These are phyloP conservation scores for Amphiprion ocellaris DNA, from an alignment of 2,113 vertebrate species.

Conservation along the genomic window DNA sequence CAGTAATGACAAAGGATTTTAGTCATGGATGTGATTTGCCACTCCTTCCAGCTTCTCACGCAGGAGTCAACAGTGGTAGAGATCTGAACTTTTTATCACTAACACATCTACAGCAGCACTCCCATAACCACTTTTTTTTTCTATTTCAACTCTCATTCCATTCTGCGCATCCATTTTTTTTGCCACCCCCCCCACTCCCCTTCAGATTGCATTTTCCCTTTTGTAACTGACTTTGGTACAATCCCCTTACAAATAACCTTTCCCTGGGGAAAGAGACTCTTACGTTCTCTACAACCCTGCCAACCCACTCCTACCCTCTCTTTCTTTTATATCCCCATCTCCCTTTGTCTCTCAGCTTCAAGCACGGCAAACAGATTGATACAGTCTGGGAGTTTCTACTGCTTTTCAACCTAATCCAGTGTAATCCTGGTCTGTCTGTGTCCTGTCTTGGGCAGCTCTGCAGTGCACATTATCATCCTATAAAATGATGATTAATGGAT, in stretches of 20 bases:
- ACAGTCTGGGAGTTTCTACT: slow-evolving; percentile 48
- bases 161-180: slow-evolving; percentile 22
- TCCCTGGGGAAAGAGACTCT: slow-evolving; percentile 63
- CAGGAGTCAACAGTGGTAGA: neutral
- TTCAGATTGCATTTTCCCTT: slow-evolving; percentile 68
- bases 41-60: slow-evolving; percentile 8
- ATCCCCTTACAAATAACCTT: slow-evolving; percentile 77
- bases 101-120: slow-evolving; percentile 42
- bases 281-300: slow-evolving; percentile 43
- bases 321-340: slow-evolving; percentile 36
- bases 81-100: slow-evolving; percentile 31
- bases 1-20: slow-evolving; percentile 23
- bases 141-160: slow-evolving; percentile 53
- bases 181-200: neutral
- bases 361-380: slow-evolving; percentile 59
- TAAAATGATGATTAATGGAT: slow-evolving; percentile 55
- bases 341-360: slow-evolving; percentile 61
- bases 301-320: slow-evolving; percentile 37
- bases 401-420: slow-evolving; percentile 65
- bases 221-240: slow-evolving; percentile 71
- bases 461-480: slow-evolving; percentile 38
- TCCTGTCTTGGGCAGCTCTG: slow-evolving; percentile 39
- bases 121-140: slow-evolving; percentile 39
- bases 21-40: neutral
- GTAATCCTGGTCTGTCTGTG: slow-evolving; percentile 64